Conservation (phyloP, 1,140 invertebrate genomes). For the Drosophila quadrilineata region DNA sequence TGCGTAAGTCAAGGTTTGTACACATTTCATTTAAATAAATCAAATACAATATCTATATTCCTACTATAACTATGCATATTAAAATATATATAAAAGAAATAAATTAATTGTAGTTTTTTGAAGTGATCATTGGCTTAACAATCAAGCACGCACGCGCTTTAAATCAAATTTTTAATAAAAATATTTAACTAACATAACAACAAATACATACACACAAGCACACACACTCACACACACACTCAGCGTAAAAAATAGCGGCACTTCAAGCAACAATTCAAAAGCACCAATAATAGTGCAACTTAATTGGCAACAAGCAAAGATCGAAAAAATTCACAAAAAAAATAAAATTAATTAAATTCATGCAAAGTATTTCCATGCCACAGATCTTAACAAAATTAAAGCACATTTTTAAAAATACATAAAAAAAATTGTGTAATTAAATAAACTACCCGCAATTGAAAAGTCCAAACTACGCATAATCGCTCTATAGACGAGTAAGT, state of each 20-base stretch:
- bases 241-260: not conserved
- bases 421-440: no score
- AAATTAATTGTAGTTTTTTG: conserved; percentile 24
- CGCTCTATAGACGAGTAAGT: conserved; percentile 63
- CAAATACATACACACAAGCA: not conserved
- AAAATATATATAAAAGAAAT: not conserved
- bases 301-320: not conserved
- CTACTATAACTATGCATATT: conserved; percentile 1
- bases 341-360: not conserved
- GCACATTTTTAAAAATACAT: conserved; percentile 55
- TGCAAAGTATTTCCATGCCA: conserved; percentile 30
- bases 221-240: not conserved
- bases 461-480: conserved; percentile 50
- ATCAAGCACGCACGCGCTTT: conserved; percentile 31
- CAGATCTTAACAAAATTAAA: conserved; percentile 53
- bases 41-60: conserved; percentile 7
- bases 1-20: conserved; percentile 80
- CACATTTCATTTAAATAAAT: conserved; percentile 51
- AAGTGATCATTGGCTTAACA: conserved; percentile 28
- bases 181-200: conserved; percentile 1
- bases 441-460: conserved; percentile 12
- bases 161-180: conserved; percentile 1
- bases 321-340: not conserved
- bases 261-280: not conserved
- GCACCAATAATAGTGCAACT: conserved; percentile 5